Conservation (phyloP, 2,113 vertebrate genomes). For the Entelurus aequoreus region DNA sequence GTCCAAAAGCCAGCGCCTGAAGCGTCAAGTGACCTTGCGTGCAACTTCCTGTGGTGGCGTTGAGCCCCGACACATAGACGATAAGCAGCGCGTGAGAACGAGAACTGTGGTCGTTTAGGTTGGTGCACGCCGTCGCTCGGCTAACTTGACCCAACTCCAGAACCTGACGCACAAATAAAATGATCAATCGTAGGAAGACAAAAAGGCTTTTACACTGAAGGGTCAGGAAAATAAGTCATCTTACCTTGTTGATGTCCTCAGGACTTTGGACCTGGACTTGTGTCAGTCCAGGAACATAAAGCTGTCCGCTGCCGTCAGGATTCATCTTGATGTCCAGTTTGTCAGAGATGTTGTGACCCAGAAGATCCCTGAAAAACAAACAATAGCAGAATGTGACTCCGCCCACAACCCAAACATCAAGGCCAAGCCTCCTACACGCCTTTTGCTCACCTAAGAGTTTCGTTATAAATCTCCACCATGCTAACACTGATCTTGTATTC, state of each 20-base stretch:
- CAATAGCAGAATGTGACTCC: too few species aligned
- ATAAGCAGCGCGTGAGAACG: conserved; percentile 93
- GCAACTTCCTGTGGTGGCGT: conserved; percentile 80
- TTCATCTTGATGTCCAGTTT: conserved; percentile 95
- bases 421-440: too few species aligned
- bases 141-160: conserved; percentile 86
- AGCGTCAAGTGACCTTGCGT: conserved; percentile 74
- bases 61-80: conserved; percentile 78
- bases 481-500: conserved; percentile 86
- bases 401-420: neutral
- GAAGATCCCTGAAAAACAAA: conserved; percentile 76
- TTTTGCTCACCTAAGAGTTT: conserved; percentile 76
- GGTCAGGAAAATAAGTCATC: conserved; percentile 3
- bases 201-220: neutral
- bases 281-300: conserved; percentile 88
- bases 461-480: conserved; percentile 94
- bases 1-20: too few species aligned
- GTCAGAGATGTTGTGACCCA: conserved; percentile 82
- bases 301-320: conserved; percentile 87
- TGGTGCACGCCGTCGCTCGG: conserved; percentile 86
- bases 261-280: conserved; percentile 83
- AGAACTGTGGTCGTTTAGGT: conserved; percentile 92
- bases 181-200: neutral
- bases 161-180: conserved; percentile 68
- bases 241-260: conserved; percentile 92